Evolutionary conservation across 2,113 vertebrate species (phyloP), one percentile per base, ranked within the genome.

Genomic region (Colistium nudipinnis): DNA sequence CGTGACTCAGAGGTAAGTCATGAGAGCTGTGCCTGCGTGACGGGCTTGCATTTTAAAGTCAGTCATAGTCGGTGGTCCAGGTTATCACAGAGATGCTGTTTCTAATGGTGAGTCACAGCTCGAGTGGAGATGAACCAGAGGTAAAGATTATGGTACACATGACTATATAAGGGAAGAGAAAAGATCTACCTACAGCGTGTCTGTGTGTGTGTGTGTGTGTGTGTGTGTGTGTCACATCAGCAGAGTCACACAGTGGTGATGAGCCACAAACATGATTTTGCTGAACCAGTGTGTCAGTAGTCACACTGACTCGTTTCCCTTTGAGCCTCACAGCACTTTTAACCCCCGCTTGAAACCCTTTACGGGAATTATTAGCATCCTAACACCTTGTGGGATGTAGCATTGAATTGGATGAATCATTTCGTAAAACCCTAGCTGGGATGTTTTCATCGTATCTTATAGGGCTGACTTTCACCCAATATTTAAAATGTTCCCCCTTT

Each of bases 1-100:
- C 53, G 17, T 86, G 80, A 88, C 67, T 88, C 82, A 82, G 57
- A 70, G 33, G 51, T 64, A 79, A 79, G 62, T 85, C 82, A 74
- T 74, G 52, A 53, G 64, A 67, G 63, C 0, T 0, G 31, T 41
- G 54, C 45, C 48, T 60, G 28, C 11, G 47, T 64, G 27, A 64
- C 44, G 44, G 71, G 62, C 54, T 55, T 31, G 17, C 12, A 51
- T 57, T 80, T 65, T 36, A 30, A 19, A 81, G 66, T 64, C 53
- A 83, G 55, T 75, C 62, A 47, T 27, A 62, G 25, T 17, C 19
- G 52, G 45, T 61, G 45, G 43, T 70, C 22, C 1, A 1, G 31
- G 54, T 67, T 70, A 66, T 79, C 71, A 45, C 43, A 47, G 69
- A 39, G 52, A 17, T 77, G 70, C 74, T 52, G 2, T 60, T 78